These are phyloP conservation scores for Salvator merianae DNA, from an alignment of 2,113 vertebrate species.

Conservation along the genomic window DNA sequence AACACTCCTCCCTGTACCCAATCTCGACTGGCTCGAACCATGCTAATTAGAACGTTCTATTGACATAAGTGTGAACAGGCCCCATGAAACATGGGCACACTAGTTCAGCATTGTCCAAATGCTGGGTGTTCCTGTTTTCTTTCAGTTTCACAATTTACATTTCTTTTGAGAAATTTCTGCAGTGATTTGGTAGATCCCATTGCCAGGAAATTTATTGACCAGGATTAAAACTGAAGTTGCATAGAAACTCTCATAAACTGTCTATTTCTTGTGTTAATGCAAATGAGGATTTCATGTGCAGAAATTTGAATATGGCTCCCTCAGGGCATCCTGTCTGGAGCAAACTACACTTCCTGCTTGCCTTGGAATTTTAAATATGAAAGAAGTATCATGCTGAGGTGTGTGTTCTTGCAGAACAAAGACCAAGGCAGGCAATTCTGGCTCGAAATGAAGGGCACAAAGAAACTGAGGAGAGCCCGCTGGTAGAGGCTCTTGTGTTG, in stretches of 20 bases:
- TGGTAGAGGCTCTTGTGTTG: slow-evolving; percentile 4
- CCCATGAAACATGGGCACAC: too few relatives aligned
- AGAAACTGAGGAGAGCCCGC: not conserved
- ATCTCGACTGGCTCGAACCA: too few relatives aligned
- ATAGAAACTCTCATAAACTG: slow-evolving; percentile 12
- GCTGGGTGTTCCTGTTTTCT: not conserved
- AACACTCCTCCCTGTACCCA: too few relatives aligned
- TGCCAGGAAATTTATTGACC: not conserved
- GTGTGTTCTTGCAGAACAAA: slow-evolving; percentile 12
- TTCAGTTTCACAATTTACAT: not conserved
- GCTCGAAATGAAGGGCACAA: slow-evolving; percentile 7
- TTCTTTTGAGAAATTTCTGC: slow-evolving; percentile 1
- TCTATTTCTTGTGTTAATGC: not conserved
- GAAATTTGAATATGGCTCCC: slow-evolving; percentile 18
- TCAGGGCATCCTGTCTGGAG: slow-evolving; percentile 3
- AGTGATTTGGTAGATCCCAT: not conserved
- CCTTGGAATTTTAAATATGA: slow-evolving; percentile 2
- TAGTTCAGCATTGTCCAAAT: too few relatives aligned
- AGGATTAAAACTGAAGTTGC: not conserved
- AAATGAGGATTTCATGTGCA: not conserved
- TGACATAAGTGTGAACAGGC: too few relatives aligned
- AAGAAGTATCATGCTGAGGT: slow-evolving; percentile 1
- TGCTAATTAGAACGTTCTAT: too few relatives aligned
- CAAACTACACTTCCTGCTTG: slow-evolving; percentile 23
- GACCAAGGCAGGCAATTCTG: not conserved